Evolutionary conservation across 2,113 vertebrate genomes (phyloP).

Genomic region (Haemorhous mexicanus): DNA sequence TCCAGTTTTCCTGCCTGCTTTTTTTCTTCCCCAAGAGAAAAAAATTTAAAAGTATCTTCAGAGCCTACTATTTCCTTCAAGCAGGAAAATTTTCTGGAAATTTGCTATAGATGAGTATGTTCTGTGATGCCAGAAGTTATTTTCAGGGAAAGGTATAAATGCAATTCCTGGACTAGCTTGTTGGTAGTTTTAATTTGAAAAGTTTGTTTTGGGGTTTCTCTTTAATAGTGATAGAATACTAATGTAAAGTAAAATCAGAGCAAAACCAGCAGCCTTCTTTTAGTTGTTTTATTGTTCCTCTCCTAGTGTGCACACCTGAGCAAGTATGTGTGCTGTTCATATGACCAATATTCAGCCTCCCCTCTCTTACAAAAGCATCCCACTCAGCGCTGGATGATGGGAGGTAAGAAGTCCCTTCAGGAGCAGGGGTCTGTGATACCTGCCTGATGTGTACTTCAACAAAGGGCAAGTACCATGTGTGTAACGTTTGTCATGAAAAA

Average conservation of each 20-base stretch:
- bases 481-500: neutral
- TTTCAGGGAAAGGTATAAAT: neutral
- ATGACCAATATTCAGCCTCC: neutral
- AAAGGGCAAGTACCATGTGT: neutral
- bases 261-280: neutral
- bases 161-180: neutral
- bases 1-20: neutral
- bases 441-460: neutral
- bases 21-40: neutral
- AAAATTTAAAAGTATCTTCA: neutral
- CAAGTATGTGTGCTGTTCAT: neutral
- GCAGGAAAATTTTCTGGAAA: neutral
- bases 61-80: neutral
- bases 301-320: neutral
- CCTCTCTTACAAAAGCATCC: neutral
- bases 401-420: neutral
- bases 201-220: neutral
- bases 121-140: neutral
- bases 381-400: neutral
- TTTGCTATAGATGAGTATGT: neutral
- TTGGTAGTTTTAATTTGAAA: neutral
- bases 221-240: neutral
- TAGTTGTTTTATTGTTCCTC: neutral
- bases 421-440: neutral
- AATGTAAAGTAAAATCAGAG: neutral